Conservation (phyloP, 2,888 invertebrate genomes). For the Iphiclides podalirius region DNA sequence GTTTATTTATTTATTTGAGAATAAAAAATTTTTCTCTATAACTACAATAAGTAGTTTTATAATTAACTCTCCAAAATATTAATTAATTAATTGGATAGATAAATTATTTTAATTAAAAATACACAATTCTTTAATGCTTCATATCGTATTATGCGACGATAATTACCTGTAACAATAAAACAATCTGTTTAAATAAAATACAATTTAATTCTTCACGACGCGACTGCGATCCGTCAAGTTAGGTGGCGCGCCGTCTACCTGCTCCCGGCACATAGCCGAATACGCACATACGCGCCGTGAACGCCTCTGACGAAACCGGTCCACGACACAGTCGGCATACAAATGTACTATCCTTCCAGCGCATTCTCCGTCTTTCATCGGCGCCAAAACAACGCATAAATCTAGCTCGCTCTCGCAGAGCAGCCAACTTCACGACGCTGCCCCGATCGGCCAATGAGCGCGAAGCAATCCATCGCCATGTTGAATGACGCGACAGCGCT, state of each 20-base stretch:
- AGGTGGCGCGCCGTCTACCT: conserved; percentile 61
- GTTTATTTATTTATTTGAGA: no score
- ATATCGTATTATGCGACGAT: no score
- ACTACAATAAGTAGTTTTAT: no score
- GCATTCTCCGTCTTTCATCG: conserved; percentile 74
- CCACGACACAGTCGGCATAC: conserved; percentile 64
- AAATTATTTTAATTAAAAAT: no score
- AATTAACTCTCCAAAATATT: no score
- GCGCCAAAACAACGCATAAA: conserved; percentile 73
- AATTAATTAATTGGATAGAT: no score
- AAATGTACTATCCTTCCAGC: conserved; percentile 65
- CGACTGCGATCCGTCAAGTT: conserved; percentile 59
- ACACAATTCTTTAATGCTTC: no score
- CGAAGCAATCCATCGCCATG: conserved; percentile 68
- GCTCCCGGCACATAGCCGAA: conserved; percentile 64
- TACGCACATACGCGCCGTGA: conserved; percentile 68
- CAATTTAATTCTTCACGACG: conserved; percentile 25
- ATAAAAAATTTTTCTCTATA: no score
- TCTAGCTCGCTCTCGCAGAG: conserved; percentile 66
- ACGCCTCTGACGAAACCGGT: conserved; percentile 78
- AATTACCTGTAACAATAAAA: conserved; percentile 66
- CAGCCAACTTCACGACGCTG: conserved; percentile 64
- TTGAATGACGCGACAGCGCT: conserved; percentile 59
- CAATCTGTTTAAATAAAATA: conserved; percentile 42
- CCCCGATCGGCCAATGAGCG: conserved; percentile 55